These are phyloP conservation scores for Leucania comma DNA, from an alignment of 2,888 invertebrate species.

Conservation along the genomic window DNA sequence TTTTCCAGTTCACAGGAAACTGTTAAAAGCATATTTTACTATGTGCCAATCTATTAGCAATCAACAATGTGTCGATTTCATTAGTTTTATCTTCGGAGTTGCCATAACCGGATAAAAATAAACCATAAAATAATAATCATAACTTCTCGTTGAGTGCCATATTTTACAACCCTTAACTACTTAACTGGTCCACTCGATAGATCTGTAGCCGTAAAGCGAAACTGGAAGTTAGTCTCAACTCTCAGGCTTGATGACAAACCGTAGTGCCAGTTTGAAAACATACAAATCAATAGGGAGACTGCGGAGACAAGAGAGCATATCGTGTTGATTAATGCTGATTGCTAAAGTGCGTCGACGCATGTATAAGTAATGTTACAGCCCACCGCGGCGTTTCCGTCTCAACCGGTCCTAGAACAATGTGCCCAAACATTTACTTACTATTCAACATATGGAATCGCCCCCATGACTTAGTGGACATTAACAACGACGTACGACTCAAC, in stretches of 20 bases:
- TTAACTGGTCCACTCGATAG: conserved; percentile 54
- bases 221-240: conserved; percentile 50
- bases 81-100: conserved; percentile 23
- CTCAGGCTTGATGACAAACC: conserved; percentile 55
- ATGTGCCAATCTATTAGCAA: conserved; percentile 5
- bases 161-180: conserved; percentile 48
- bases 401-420: conserved; percentile 89
- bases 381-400: conserved; percentile 86
- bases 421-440: conserved; percentile 85
- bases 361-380: conserved; percentile 88
- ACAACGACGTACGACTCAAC: conserved; percentile 54
- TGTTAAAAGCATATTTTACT: conserved; percentile 3
- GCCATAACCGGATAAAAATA: conserved; percentile 38
- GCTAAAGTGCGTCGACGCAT: conserved; percentile 89
- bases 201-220: conserved; percentile 42
- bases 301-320: conserved; percentile 84
- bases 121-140: conserved; percentile 49
- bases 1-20: background rate
- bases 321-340: conserved; percentile 90
- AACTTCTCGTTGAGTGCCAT: conserved; percentile 48
- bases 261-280: conserved; percentile 75
- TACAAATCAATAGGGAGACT: conserved; percentile 84
- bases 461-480: conserved; percentile 73
- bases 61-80: conserved; percentile 29
- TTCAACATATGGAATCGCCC: conserved; percentile 75